Conservation (phyloP, 1,140 invertebrate species). For the Reticulitermes speratus region DNA sequence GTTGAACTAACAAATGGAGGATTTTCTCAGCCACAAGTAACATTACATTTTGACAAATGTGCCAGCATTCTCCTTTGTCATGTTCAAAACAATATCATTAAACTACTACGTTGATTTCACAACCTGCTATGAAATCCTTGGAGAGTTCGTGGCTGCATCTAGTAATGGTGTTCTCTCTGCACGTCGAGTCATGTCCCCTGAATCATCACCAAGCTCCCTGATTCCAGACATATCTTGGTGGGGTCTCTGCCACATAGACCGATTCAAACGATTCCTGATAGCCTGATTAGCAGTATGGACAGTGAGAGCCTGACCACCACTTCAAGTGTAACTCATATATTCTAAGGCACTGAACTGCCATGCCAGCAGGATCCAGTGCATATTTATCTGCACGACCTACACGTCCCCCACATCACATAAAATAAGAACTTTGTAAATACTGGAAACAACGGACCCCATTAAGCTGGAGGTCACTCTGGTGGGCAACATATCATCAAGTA, state of each 20-base stretch:
- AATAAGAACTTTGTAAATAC: too few relatives aligned
- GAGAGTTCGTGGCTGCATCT: slow-evolving; percentile 41
- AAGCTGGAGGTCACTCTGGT: too few relatives aligned
- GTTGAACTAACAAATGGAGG: too few relatives aligned
- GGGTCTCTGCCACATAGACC: slow-evolving; percentile 48
- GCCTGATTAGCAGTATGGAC: slow-evolving; percentile 37
- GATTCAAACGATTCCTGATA: slow-evolving; percentile 46
- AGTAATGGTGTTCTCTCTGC: slow-evolving; percentile 46
- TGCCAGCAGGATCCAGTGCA: too few relatives aligned
- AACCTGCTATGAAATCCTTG: slow-evolving; percentile 42
- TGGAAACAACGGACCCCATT: too few relatives aligned
- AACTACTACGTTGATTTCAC: not conserved
- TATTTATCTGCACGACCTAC: too few relatives aligned
- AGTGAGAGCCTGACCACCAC: too few relatives aligned
- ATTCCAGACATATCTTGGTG: slow-evolving; percentile 49
- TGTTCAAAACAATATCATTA: not conserved
- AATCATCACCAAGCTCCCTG: slow-evolving; percentile 48
- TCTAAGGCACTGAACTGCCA: too few relatives aligned
- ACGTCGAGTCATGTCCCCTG: slow-evolving; percentile 46
- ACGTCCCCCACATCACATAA: too few relatives aligned
- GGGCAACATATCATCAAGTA: too few relatives aligned
- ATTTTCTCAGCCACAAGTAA: not conserved
- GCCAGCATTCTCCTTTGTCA: not conserved
- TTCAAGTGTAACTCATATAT: too few relatives aligned
- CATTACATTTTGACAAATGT: not conserved